A percentile compares a stretch with the other conserved stretches of the same genome.
Evolutionary conservation across 2,797 vertebrate species (phyloP).

Genomic region (Micrastur ruficollis): DNA sequence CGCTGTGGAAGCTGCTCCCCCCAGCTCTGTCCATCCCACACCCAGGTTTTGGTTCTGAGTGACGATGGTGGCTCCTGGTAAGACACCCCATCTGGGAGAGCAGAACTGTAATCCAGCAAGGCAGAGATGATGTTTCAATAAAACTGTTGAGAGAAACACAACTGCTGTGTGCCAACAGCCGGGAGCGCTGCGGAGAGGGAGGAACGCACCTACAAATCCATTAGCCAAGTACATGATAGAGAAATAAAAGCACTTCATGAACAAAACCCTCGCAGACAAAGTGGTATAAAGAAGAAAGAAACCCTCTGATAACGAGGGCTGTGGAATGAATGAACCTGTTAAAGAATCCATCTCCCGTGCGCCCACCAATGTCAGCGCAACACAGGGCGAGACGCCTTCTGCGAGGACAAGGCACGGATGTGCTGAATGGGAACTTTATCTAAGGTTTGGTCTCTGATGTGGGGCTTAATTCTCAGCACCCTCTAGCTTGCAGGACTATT

Average conservation of each 20-base stretch:
- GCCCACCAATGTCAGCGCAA: not conserved
- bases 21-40: not conserved
- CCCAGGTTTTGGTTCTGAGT: not conserved
- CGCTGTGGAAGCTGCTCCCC: not conserved
- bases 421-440: not conserved
- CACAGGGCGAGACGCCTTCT: rapidly evolving
- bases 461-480: not conserved
- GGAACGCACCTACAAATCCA: not conserved
- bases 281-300: not conserved
- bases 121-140: not conserved
- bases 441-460: not conserved
- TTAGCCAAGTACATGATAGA: not conserved
- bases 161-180: not conserved
- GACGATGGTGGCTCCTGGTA: not conserved
- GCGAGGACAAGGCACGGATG: rapidly evolving
- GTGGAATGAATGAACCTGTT: not conserved
- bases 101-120: not conserved
- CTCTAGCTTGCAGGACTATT: not conserved
- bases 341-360: not conserved
- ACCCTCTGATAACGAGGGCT: not conserved
- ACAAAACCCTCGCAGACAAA: not conserved
- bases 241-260: not conserved
- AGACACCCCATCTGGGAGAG: not conserved
- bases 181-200: not conserved
- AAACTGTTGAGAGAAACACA: not conserved